These are phyloP conservation scores for Gadopsis bispinosus DNA, from an alignment of 2,797 vertebrate species.

Conservation along the genomic window DNA sequence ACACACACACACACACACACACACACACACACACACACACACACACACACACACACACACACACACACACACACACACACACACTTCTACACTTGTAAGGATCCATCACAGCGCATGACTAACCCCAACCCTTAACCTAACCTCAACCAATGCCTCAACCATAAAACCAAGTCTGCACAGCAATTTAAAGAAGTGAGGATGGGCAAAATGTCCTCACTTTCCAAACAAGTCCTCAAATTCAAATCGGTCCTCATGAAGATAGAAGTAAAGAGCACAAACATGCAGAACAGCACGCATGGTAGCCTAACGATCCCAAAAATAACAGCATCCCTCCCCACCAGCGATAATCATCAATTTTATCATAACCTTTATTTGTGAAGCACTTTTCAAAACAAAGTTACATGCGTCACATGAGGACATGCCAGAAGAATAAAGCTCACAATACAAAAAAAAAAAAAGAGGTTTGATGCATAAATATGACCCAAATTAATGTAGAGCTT, in stretches of 20 bases:
- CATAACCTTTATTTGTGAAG: not conserved
- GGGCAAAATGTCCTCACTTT: not conserved
- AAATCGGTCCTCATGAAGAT: not conserved
- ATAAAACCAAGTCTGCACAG: slow-evolving; percentile 16
- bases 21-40: too few relatives aligned
- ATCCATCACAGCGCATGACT: slow-evolving; percentile 34
- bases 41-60: too few relatives aligned
- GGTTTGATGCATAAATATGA: not conserved
- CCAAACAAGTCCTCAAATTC: slow-evolving; percentile 2
- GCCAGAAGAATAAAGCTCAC: not conserved
- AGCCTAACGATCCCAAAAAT: not conserved
- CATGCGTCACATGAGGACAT: not conserved
- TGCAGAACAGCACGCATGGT: not conserved
- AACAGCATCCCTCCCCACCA: not conserved
- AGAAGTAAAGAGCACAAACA: not conserved
- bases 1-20: too few relatives aligned
- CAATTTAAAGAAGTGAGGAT: slow-evolving; percentile 3
- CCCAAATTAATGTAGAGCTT: not conserved
- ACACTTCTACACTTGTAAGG: slow-evolving; percentile 8
- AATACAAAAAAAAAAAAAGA: not conserved
- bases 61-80: too few relatives aligned
- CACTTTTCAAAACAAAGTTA: not conserved
- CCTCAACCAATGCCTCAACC: slow-evolving; percentile 29
- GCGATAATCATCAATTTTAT: not conserved
- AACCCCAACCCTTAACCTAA: slow-evolving; percentile 30